Conservation (phyloP, 2,113 vertebrate species). For the Austrofundulus limnaeus region DNA sequence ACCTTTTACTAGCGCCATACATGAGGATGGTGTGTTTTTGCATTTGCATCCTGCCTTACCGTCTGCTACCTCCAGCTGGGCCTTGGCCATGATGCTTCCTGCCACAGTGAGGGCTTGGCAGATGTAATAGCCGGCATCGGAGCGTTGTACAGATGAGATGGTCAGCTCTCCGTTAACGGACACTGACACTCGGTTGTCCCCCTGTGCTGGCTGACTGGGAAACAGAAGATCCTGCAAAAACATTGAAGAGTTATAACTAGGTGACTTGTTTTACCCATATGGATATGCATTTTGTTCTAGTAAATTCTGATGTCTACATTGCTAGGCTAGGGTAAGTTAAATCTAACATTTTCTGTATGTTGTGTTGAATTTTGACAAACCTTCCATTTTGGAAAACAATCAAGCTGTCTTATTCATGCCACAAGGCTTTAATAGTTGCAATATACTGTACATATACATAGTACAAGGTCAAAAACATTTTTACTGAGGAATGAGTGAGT, state of each 20-base stretch:
- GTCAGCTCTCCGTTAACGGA: slow-evolving; percentile 89
- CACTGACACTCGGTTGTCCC: slow-evolving; percentile 86
- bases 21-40: slow-evolving; percentile 6
- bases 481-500: background rate
- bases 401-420: no score
- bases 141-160: slow-evolving; percentile 87
- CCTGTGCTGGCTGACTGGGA: slow-evolving; percentile 90
- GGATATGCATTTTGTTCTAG: background rate
- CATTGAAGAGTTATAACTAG: slow-evolving; percentile 3
- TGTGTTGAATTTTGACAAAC: no score
- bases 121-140: slow-evolving; percentile 92
- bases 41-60: slow-evolving; percentile 77
- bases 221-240: slow-evolving; percentile 89
- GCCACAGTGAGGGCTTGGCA: slow-evolving; percentile 95
- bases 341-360: no score
- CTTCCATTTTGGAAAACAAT: no score
- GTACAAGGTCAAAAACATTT: background rate
- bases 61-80: slow-evolving; percentile 95
- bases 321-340: no score
- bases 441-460: no score
- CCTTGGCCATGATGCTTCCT: slow-evolving; percentile 95
- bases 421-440: no score
- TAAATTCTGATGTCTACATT: no score
- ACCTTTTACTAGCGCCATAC: slow-evolving; percentile 1
- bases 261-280: background rate